Conservation (phyloP, 2,113 vertebrate species). For the Platysternon megacephalum region DNA sequence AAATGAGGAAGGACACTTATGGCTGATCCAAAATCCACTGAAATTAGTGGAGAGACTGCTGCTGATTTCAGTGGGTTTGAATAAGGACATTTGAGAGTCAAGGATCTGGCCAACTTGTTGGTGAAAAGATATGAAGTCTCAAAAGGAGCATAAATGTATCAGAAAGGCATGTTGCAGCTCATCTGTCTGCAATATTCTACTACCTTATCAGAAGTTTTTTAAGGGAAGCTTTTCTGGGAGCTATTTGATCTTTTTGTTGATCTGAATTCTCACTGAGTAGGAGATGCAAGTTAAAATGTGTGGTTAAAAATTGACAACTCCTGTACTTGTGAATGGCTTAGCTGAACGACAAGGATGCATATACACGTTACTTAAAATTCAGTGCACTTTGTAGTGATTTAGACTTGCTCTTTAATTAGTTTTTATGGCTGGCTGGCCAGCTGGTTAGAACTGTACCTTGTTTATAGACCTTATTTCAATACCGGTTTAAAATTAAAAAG, state of each 20-base stretch:
- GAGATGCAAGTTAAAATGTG: background rate
- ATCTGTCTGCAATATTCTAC: background rate
- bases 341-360: conserved; percentile 35
- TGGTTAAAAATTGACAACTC: conserved; percentile 36
- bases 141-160: background rate
- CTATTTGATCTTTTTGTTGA: background rate
- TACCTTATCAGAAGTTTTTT: background rate
- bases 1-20: background rate
- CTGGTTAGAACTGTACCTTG: conserved; percentile 34
- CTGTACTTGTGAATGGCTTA: conserved; percentile 25
- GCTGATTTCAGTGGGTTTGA: background rate
- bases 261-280: background rate
- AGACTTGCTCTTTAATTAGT: conserved; percentile 72
- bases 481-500: conserved; percentile 39
- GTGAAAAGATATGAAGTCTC: background rate
- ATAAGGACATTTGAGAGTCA: background rate
- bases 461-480: conserved; percentile 48
- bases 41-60: background rate
- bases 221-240: background rate
- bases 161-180: background rate
- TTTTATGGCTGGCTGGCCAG: conserved; percentile 70
- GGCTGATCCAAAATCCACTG: fast-evolving
- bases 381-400: conserved; percentile 69
- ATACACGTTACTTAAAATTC: conserved; percentile 69
- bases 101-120: background rate